Percentiles rank a stretch among this genome's conserved stretches.
phyloP scores from a whole-genome alignment of 2,797 vertebrate species.

The Onychomys torridus region DNA sequence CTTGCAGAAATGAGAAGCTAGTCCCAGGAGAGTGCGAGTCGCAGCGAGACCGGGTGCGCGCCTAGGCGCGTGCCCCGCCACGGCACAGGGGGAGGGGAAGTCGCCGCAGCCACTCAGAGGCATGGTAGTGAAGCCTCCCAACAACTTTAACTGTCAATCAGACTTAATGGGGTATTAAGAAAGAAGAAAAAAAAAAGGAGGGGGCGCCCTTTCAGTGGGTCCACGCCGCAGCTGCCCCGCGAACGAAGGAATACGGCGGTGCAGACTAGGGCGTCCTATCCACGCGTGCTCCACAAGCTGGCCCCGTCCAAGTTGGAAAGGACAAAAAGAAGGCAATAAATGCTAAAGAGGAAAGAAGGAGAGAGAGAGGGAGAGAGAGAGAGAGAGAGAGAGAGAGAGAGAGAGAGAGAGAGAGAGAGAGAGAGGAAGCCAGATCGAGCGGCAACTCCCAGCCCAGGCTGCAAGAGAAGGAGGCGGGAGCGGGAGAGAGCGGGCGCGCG shows the following conservation, averaged over 20 bases:
- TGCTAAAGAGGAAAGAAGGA: constrained; percentile 50
- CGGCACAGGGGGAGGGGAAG: constrained; percentile 86
- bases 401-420: background rate
- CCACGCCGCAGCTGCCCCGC: constrained; percentile 83
- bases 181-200: constrained; percentile 46
- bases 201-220: constrained; percentile 82
- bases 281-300: constrained; percentile 80
- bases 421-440: constrained; percentile 49
- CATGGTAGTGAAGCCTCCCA: constrained; percentile 91
- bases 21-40: constrained; percentile 66
- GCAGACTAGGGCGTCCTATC: constrained; percentile 76
- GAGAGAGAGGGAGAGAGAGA: background rate
- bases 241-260: constrained; percentile 78
- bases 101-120: constrained; percentile 90
- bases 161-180: constrained; percentile 94
- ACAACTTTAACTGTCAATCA: constrained; percentile 97
- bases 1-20: constrained; percentile 71
- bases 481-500: constrained; percentile 80
- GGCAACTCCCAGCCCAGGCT: constrained; percentile 73
- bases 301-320: constrained; percentile 79
- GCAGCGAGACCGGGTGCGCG: constrained; percentile 73
- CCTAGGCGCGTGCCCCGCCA: constrained; percentile 67
- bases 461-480: constrained; percentile 84
- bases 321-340: constrained; percentile 77
- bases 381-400: background rate